These are phyloP conservation scores for Scaptomyza reducta DNA, from an alignment of 2,888 invertebrate species.

Conservation along the genomic window DNA sequence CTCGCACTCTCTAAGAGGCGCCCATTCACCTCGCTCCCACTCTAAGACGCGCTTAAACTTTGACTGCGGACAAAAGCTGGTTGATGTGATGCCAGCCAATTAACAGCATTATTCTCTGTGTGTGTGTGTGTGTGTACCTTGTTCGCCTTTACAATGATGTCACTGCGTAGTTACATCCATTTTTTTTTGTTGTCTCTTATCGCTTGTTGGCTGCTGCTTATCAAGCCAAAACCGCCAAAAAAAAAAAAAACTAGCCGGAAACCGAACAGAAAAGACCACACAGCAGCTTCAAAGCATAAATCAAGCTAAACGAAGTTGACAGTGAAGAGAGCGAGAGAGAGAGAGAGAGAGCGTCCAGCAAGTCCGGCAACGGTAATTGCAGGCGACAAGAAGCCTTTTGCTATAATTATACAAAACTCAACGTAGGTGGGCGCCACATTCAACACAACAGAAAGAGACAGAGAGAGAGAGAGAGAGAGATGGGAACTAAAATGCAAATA, in stretches of 20 bases:
- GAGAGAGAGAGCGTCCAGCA: slow-evolving; percentile 55
- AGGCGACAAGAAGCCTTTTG: slow-evolving; percentile 70
- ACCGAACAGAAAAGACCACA: slow-evolving; percentile 39
- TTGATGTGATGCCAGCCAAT: slow-evolving; percentile 33
- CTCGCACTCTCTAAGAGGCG: neutral
- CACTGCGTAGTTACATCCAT: slow-evolving; percentile 27
- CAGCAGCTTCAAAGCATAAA: slow-evolving; percentile 71
- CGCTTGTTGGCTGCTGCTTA: slow-evolving; percentile 46
- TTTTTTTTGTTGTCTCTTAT: slow-evolving; percentile 56
- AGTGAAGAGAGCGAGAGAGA: slow-evolving; percentile 8
- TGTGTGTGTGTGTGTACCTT: slow-evolving; percentile 36
- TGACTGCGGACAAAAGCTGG: neutral
- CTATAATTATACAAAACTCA: slow-evolving; percentile 67
- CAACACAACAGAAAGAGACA: slow-evolving; percentile 9
- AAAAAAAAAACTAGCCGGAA: slow-evolving; percentile 31
- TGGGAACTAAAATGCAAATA: slow-evolving; percentile 46
- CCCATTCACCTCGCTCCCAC: slow-evolving; percentile 6
- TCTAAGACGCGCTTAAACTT: neutral
- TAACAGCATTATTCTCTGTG: slow-evolving; percentile 22
- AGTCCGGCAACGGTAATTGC: slow-evolving; percentile 63
- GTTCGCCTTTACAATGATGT: slow-evolving; percentile 36
- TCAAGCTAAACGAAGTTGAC: slow-evolving; percentile 66
- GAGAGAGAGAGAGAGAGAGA: neutral
- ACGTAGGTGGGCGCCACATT: slow-evolving; percentile 73
- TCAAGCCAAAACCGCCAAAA: slow-evolving; percentile 27